Evolutionary conservation across 2,888 invertebrate genomes (phyloP).

Genomic region (Apotomis betuletana): DNA sequence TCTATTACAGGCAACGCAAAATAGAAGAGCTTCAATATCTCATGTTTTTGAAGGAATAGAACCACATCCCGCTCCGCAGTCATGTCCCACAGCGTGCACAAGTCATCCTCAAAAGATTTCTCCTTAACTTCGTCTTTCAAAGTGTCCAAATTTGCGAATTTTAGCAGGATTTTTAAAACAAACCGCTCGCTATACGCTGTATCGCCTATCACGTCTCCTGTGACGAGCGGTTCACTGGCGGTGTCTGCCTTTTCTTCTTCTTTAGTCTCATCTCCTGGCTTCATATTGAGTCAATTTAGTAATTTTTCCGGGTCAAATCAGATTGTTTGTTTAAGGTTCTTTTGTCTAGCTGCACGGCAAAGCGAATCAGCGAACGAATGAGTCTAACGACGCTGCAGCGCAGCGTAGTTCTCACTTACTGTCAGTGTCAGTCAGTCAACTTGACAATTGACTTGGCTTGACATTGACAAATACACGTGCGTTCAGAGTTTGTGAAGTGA

Average conservation of each 20-base stretch:
- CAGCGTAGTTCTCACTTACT: neutral
- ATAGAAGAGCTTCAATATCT: conserved; percentile 86
- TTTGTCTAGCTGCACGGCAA: conserved; percentile 14
- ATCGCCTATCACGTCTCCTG: conserved; percentile 91
- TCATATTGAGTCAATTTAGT: conserved; percentile 51
- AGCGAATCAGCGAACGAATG: too few species aligned
- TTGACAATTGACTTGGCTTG: too few species aligned
- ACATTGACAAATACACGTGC: too few species aligned
- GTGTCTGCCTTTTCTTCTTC: conserved; percentile 47
- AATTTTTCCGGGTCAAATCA: neutral
- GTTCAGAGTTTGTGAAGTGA: too few species aligned
- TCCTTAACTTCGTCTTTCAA: conserved; percentile 82
- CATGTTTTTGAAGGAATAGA: conserved; percentile 86
- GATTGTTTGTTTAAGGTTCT: conserved; percentile 31
- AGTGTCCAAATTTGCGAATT: conserved; percentile 80
- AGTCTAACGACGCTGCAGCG: too few species aligned
- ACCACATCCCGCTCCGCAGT: conserved; percentile 91
- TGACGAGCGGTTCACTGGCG: conserved; percentile 60
- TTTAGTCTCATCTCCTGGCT: conserved; percentile 54
- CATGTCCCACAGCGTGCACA: conserved; percentile 94
- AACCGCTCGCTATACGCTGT: conserved; percentile 91
- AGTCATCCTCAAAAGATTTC: conserved; percentile 87
- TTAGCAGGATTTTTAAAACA: conserved; percentile 87
- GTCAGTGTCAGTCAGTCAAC: too few species aligned
- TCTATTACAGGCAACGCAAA: conserved; percentile 82